Conservation (phyloP, 1,140 invertebrate species). For the Radopholus similis region DNA sequence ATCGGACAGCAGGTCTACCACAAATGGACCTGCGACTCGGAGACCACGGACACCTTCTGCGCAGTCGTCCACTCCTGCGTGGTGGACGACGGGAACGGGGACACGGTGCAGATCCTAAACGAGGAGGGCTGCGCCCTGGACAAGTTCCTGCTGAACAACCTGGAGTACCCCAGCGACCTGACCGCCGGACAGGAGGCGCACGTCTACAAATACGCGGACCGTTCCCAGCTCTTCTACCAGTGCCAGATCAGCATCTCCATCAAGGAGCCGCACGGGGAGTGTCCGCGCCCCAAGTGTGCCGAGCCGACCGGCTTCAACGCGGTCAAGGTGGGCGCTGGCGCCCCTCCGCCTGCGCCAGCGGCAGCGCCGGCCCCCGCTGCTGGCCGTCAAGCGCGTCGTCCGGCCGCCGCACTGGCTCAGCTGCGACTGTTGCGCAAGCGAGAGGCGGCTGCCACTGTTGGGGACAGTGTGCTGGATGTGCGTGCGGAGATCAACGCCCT, state of each 20-base stretch:
- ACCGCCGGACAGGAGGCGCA: constrained; percentile 60
- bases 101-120: constrained; percentile 59
- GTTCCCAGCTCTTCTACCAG: constrained; percentile 59
- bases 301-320: constrained; percentile 58
- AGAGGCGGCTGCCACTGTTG: too few species aligned
- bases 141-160: constrained; percentile 58
- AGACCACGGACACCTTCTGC: constrained; percentile 59
- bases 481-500: constrained; percentile 52
- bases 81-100: constrained; percentile 60
- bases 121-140: constrained; percentile 58
- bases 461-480: too few species aligned
- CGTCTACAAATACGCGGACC: constrained; percentile 60
- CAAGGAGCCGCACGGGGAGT: constrained; percentile 57
- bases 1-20: constrained; percentile 60
- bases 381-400: too few species aligned
- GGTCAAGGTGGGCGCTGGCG: constrained; percentile 43
- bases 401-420: too few species aligned
- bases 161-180: constrained; percentile 58
- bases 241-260: constrained; percentile 60
- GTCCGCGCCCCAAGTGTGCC: constrained; percentile 54
- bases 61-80: constrained; percentile 59
- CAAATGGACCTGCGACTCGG: constrained; percentile 61
- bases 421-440: too few species aligned
- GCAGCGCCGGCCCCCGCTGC: too few species aligned
- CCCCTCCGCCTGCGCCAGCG: too few species aligned